phyloP scores from a whole-genome alignment of 2,888 invertebrate genomes.

The Sarcophaga carnaria region DNA sequence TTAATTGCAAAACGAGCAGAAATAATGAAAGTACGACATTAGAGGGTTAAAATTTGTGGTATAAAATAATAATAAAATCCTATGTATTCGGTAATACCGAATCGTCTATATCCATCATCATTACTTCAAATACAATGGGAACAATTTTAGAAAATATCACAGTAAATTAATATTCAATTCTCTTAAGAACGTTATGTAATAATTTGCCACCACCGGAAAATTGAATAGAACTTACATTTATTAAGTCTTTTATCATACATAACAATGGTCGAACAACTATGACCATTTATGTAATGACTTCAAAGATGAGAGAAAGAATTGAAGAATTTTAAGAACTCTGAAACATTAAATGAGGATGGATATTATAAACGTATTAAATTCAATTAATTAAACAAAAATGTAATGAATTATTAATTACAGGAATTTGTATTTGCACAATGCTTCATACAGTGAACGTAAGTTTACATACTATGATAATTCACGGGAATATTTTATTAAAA shows the following conservation, averaged over 20 bases:
- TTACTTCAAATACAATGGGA: no score
- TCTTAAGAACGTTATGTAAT: no score
- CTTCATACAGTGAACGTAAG: neutral
- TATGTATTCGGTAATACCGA: slow-evolving; percentile 11
- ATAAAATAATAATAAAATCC: neutral
- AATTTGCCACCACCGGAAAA: no score
- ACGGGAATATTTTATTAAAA: neutral
- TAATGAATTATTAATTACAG: slow-evolving; percentile 28
- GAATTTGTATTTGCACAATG: slow-evolving; percentile 11
- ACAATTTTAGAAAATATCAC: no score
- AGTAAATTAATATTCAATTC: no score
- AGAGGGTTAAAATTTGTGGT: slow-evolving; percentile 16
- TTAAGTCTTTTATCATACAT: no score
- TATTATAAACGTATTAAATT: neutral
- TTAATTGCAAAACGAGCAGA: neutral
- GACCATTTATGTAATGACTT: no score
- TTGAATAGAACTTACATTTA: no score
- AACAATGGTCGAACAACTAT: no score
- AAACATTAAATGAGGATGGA: neutral
- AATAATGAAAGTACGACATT: neutral
- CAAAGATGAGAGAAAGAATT: no score
- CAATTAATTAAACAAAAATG: neutral
- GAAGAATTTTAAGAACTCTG: no score
- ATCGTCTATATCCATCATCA: slow-evolving; percentile 24
- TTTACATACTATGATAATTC: neutral